phyloP scores from a whole-genome alignment of 2,797 vertebrate species.

The Dendrocincla tyrannina region DNA sequence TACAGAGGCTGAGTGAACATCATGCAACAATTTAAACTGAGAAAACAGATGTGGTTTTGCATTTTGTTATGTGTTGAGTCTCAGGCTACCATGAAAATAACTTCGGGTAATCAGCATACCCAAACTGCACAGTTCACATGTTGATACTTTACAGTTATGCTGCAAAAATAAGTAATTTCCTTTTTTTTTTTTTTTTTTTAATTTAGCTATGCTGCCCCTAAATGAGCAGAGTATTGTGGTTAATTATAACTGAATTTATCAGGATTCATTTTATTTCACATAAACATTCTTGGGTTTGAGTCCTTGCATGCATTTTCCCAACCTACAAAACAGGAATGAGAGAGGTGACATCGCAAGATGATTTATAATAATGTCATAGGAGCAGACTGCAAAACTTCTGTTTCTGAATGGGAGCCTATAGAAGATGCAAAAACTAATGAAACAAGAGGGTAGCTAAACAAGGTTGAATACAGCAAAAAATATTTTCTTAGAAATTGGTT shows the following conservation, averaged over 20 bases:
- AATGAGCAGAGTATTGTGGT: not conserved
- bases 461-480: not conserved
- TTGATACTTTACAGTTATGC: not conserved
- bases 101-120: slow-evolving; percentile 15
- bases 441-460: not conserved
- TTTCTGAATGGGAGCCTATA: not conserved
- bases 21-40: slow-evolving; percentile 54
- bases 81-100: slow-evolving; percentile 32
- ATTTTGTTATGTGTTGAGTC: slow-evolving; percentile 47
- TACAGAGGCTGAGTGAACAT: slow-evolving; percentile 52
- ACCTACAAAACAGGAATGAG: not conserved
- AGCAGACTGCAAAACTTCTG: not conserved
- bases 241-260: not conserved
- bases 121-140: not conserved
- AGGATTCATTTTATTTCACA: not conserved
- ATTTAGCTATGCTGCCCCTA: not conserved
- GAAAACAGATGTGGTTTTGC: slow-evolving; percentile 66
- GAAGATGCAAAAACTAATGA: not conserved
- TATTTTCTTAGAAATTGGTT: slow-evolving; percentile 9
- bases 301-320: not conserved
- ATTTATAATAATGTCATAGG: not conserved
- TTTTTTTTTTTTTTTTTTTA: not conserved
- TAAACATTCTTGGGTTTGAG: not conserved
- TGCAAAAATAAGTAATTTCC: not conserved
- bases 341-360: not conserved